Percentiles rank a stretch among this genome's conserved stretches.
These are phyloP conservation scores for Sakesphorus luctuosus DNA, from an alignment of 2,113 vertebrate species.

Conservation along the genomic window DNA sequence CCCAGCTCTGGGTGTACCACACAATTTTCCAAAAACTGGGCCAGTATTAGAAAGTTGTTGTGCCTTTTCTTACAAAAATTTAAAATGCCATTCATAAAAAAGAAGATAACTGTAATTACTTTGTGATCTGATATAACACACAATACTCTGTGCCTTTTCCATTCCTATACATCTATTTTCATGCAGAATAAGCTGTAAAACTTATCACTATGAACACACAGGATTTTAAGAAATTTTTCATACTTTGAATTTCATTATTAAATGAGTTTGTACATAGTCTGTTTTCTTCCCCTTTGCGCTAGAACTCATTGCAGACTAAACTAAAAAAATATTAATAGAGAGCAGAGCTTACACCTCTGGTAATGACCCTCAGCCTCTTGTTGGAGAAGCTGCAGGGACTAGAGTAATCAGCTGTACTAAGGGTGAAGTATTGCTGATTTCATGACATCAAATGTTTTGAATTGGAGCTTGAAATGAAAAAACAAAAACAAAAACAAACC, in stretches of 20 bases:
- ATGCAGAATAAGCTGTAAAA: neutral
- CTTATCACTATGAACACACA: neutral
- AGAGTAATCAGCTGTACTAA: neutral
- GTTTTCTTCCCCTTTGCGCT: neutral
- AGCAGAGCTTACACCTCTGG: rapidly evolving
- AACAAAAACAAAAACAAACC: too few relatives aligned
- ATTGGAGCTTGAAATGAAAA: neutral
- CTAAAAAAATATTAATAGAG: neutral
- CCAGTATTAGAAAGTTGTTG: neutral
- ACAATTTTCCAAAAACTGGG: neutral
- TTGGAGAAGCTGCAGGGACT: neutral
- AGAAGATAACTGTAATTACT: neutral
- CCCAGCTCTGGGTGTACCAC: neutral
- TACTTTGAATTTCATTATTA: neutral
- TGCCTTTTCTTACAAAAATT: neutral
- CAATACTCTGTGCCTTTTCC: neutral
- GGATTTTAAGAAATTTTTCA: neutral
- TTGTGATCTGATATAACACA: neutral
- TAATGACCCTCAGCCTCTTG: neutral
- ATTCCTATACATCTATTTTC: neutral
- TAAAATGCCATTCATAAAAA: neutral
- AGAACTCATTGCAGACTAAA: neutral
- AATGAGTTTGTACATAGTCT: neutral
- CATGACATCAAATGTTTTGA: neutral
- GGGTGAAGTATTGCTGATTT: neutral